These are phyloP conservation scores for Triops cancriformis DNA, from an alignment of 1,140 invertebrate genomes.

Conservation along the genomic window DNA sequence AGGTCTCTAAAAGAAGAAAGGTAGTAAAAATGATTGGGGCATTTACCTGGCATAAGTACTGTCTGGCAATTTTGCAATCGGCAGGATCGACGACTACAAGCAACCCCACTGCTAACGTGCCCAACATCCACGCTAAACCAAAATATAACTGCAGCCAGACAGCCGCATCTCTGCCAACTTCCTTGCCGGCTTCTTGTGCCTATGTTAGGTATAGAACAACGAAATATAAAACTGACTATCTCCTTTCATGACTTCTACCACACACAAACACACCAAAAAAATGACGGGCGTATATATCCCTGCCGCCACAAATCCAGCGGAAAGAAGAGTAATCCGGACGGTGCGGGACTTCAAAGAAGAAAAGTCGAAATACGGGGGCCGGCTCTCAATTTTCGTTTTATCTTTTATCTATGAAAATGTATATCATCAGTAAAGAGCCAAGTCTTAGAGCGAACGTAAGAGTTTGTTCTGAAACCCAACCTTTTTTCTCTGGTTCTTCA, in stretches of 20 bases:
- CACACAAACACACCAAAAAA: constrained; percentile 17
- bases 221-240: not conserved
- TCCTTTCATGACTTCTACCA: constrained; percentile 1
- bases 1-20: not conserved
- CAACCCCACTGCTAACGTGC: constrained; percentile 68
- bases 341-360: constrained; percentile 72
- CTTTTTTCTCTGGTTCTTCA: constrained; percentile 82
- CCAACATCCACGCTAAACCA: constrained; percentile 70
- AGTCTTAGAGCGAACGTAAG: not conserved
- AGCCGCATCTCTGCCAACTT: constrained; percentile 55
- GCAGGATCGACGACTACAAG: constrained; percentile 70
- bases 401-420: constrained; percentile 32
- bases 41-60: constrained; percentile 59
- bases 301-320: constrained; percentile 64
- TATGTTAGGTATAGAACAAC: constrained; percentile 31
- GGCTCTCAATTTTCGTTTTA: constrained; percentile 50
- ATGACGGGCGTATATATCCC: constrained; percentile 67
- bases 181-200: constrained; percentile 56
- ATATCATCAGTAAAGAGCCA: not conserved
- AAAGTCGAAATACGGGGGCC: constrained; percentile 76
- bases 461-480: constrained; percentile 46
- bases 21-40: not conserved
- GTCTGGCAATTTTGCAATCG: constrained; percentile 73
- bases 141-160: constrained; percentile 64
- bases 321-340: constrained; percentile 69